Evolutionary conservation across 2,113 vertebrate species (phyloP), one percentile per base, ranked within the genome.

Genomic region (Archocentrus centrarchus): DNA sequence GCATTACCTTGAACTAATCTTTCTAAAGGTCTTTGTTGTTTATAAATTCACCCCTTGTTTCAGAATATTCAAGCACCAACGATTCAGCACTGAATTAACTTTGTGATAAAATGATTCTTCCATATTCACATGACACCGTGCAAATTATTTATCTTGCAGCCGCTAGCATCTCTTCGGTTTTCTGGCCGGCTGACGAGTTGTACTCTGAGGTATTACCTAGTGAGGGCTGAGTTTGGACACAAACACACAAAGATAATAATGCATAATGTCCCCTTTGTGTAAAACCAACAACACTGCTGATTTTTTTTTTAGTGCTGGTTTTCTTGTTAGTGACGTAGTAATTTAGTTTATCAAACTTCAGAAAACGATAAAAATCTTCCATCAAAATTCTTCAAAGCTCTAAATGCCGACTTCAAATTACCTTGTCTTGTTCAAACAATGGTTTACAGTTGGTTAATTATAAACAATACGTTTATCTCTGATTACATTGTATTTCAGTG

Each of bases 61-160:
- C 27, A 55, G 44, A 73, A 73, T 53, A 73, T 73, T 73, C 10
- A 73, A 32, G 30, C 53, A 53, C 13, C 32, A 53, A 32, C 5
- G 55, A 6, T 47, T 77, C 18, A 53, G 47, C n/a, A 35, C 39
- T 32, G 9, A 63, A 64, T 75, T 20, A 7, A 44, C 55, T 68
- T 73, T 17, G 35, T n/a, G 27, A 70, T 81, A 30, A 50, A 85
- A 24, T 44, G 57, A 32, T 73, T 73, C 68, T 55, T 73, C 53
- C 6, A 55, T 55, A 9, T 55, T 73, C 44, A n/a, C n/a, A 60
- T 59, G 5, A 78, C 59, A 47, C 44, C 2, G 24, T 59, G 55
- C 76, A 78, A 44, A 50, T 1, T 1, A 50, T 47, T 61, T 61
- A 30, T 50, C 32, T 41, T 27, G 47, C 11, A 55, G 68, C 68